A percentile compares a stretch with the other conserved stretches of the same genome.
Conservation (phyloP, 2,888 invertebrate genomes). For the Desoria tigrina region DNA sequence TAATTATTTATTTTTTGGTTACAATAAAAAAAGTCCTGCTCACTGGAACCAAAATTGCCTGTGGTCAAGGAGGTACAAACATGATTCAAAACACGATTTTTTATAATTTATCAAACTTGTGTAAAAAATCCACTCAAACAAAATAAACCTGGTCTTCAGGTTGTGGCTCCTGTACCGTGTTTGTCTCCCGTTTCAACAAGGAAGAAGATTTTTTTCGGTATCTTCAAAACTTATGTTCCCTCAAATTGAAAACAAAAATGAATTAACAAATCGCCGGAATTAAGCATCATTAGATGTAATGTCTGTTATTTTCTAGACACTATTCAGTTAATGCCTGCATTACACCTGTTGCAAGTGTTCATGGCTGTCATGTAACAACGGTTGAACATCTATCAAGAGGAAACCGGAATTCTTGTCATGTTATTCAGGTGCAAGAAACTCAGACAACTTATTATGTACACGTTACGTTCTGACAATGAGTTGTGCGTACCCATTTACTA, state of each 20-base stretch:
- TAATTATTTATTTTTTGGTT: constrained; percentile 10
- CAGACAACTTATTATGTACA: too few relatives aligned
- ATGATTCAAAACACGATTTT: too few relatives aligned
- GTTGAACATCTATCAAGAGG: constrained; percentile 90
- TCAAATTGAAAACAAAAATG: background rate
- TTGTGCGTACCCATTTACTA: too few relatives aligned
- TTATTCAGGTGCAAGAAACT: constrained; percentile 44
- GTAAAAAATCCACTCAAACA: too few relatives aligned
- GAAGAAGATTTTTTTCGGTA: constrained; percentile 58
- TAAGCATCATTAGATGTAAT: too few relatives aligned
- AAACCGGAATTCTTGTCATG: constrained; percentile 59
- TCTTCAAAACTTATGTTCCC: background rate
- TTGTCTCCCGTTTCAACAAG: constrained; percentile 75
- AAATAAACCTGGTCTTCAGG: too few relatives aligned
- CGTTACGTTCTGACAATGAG: background rate
- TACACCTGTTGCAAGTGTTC: constrained; percentile 80
- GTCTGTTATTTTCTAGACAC: constrained; percentile 62
- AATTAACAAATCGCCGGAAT: background rate
- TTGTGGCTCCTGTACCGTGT: constrained; percentile 92
- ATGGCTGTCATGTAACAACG: constrained; percentile 86
- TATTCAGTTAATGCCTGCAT: constrained; percentile 86
- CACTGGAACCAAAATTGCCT: constrained; percentile 89
- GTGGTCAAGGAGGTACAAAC: constrained; percentile 93
- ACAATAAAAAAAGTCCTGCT: constrained; percentile 66
- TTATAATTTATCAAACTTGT: too few relatives aligned